Percentiles rank a stretch among this genome's conserved stretches.
These are phyloP conservation scores for Agrotis exclamationis DNA, from an alignment of 2,888 invertebrate species.

Conservation along the genomic window DNA sequence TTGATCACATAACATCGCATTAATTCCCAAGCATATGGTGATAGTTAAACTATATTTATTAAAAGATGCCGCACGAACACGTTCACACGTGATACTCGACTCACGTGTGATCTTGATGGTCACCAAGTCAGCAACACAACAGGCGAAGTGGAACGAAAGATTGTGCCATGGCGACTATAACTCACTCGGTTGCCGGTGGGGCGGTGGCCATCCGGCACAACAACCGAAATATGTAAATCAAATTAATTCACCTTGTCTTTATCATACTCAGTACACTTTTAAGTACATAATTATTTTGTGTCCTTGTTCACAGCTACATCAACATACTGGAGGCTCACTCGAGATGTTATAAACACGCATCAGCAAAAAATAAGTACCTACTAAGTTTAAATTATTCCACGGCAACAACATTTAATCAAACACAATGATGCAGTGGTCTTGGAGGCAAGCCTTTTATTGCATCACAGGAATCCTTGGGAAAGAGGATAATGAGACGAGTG, in stretches of 20 bases:
- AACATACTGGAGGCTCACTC: constrained; percentile 45
- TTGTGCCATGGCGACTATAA: constrained; percentile 4
- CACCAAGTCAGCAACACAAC: neutral
- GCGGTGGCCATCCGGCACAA: neutral
- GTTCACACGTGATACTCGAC: constrained; percentile 8
- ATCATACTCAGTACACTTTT: constrained; percentile 37
- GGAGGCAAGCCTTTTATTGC: constrained; percentile 77
- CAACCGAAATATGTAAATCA: constrained; percentile 37
- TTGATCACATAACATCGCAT: neutral
- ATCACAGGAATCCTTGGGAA: constrained; percentile 76
- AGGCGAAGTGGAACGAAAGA: constrained; percentile 1
- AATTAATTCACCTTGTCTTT: constrained; percentile 26
- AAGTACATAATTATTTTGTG: too few relatives aligned
- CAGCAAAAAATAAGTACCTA: neutral
- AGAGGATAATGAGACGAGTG: constrained; percentile 73
- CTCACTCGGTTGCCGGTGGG: constrained; percentile 1
- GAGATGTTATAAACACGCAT: constrained; percentile 58
- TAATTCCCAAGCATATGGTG: neutral
- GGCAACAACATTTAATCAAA: constrained; percentile 23
- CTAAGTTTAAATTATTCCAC: constrained; percentile 19
- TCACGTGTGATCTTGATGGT: constrained; percentile 18
- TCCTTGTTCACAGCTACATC: constrained; percentile 62
- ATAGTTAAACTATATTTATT: neutral
- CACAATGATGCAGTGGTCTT: constrained; percentile 75
- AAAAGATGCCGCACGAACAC: neutral